These are phyloP conservation scores for Congeria kusceri DNA, from an alignment of 2,888 invertebrate species.

Conservation along the genomic window DNA sequence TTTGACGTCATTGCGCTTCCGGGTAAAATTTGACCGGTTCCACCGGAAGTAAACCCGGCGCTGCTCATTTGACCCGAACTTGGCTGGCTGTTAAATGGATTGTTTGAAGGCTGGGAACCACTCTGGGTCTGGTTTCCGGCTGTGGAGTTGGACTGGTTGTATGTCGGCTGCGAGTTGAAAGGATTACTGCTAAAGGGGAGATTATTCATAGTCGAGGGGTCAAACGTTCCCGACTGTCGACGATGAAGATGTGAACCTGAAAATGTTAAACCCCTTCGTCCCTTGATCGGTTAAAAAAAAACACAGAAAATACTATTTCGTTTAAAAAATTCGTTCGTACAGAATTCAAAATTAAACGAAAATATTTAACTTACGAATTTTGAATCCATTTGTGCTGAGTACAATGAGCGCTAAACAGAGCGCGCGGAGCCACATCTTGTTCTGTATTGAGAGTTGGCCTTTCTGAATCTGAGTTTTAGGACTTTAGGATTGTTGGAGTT, in stretches of 20 bases:
- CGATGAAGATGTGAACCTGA: neutral
- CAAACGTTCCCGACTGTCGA: constrained; percentile 19
- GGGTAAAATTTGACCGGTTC: constrained; percentile 7
- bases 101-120: constrained; percentile 10
- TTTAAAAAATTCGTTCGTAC: too few relatives aligned
- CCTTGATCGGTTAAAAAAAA: too few relatives aligned
- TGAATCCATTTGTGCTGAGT: constrained; percentile 13
- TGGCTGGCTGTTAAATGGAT: constrained; percentile 32
- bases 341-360: too few relatives aligned
- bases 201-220: constrained; percentile 27
- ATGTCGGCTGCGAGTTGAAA: constrained; percentile 11
- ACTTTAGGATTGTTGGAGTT: neutral
- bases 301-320: too few relatives aligned
- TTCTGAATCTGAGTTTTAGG: neutral
- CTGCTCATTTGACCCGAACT: constrained; percentile 35
- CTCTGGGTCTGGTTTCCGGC: neutral
- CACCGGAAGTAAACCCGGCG: constrained; percentile 25
- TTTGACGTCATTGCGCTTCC: constrained; percentile 17
- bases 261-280: neutral
- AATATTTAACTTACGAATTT: constrained; percentile 20
- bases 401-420: constrained; percentile 25
- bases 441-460: neutral
- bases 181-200: constrained; percentile 18
- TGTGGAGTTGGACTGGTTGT: constrained; percentile 11
- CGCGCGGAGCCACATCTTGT: constrained; percentile 16